Evolutionary conservation across 2,797 vertebrate species (phyloP), one percentile per base, ranked within the genome.

Genomic region (Myotis pilosus): DNA sequence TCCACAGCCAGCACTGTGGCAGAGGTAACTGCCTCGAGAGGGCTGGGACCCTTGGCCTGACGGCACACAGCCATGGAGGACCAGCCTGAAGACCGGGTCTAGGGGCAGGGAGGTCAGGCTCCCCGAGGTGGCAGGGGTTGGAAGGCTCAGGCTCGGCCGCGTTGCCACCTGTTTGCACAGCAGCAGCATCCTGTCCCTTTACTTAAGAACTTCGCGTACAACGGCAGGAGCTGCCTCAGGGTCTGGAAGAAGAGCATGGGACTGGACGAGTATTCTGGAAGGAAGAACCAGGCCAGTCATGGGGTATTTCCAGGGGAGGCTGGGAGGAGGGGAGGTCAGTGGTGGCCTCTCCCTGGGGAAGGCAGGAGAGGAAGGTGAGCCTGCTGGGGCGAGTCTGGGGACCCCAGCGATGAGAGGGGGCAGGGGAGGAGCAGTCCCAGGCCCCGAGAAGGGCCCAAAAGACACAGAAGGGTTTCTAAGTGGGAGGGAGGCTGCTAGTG

Each of bases 171-270:
- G 23, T 92, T 57, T 44, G 38, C 53, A 44, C 44, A 47, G 51
- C 3, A 51, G 69, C 6, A 44, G 68, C 53, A 38, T 25, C 49
- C 87, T 47, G 20, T 79, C 55, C 87, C 76, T 94, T 89, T 92
- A 49, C 57, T 74, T 76, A 87, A 83, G 87, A 80, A 87, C 57
- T 51, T 90, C 23, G 57, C 30, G n/a, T 12, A 60, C 47, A 82
- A 90, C 82, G 69, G 55, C 92, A 94, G 79, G 91, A 83, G 60
- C 25, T 60, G 69, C 91, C 57, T 53, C 57, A 8, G 79, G 89
- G 49, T 79, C 75, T 55, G 33, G 47, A 49, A 78, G 71, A 69
- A 86, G 6, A 38, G 44, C 9, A 3, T 9, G 72, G 38, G n/a
- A 51, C 30, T 38, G 33, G 49, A 91, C 62, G 49, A 74, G 76